Conservation (phyloP, 2,797 vertebrate genomes). For the Chloroceryle inda region DNA sequence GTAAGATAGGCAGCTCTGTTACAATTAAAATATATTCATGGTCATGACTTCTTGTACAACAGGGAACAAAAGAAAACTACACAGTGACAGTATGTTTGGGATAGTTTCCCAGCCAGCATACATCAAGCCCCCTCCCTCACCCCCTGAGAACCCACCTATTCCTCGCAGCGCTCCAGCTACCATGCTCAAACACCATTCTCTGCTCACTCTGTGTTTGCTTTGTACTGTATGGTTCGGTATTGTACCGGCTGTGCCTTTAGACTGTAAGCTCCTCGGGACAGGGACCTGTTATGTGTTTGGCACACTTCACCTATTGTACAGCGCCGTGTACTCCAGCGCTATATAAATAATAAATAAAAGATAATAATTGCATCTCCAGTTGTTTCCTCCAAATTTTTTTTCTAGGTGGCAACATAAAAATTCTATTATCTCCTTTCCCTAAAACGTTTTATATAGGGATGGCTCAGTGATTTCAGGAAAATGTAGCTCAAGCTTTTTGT, state of each 20-base stretch:
- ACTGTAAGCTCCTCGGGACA: constrained; percentile 71
- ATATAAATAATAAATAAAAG: constrained; percentile 71
- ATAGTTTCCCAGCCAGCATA: constrained; percentile 1
- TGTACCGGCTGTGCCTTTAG: constrained; percentile 72
- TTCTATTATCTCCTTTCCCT: not conserved
- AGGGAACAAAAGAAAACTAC: not conserved
- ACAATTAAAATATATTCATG: not conserved
- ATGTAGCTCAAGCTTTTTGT: not conserved
- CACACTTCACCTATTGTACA: constrained; percentile 72
- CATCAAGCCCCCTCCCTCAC: constrained; percentile 37
- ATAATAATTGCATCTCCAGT: constrained; percentile 13
- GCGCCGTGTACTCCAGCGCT: constrained; percentile 70
- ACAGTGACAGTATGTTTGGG: not conserved
- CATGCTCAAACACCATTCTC: constrained; percentile 66
- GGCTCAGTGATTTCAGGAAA: constrained; percentile 34
- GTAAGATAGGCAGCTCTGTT: not conserved
- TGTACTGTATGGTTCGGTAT: constrained; percentile 72
- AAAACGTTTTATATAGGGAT: not conserved
- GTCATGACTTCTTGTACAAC: not conserved
- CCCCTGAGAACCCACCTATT: constrained; percentile 69
- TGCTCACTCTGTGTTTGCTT: constrained; percentile 72
- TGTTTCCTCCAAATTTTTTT: not conserved
- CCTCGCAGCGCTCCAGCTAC: constrained; percentile 71
- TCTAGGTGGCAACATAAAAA: not conserved
- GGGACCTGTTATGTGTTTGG: constrained; percentile 71